Evolutionary conservation across 2,888 invertebrate species (phyloP).

Genomic region (Patella ulyssiponensis): DNA sequence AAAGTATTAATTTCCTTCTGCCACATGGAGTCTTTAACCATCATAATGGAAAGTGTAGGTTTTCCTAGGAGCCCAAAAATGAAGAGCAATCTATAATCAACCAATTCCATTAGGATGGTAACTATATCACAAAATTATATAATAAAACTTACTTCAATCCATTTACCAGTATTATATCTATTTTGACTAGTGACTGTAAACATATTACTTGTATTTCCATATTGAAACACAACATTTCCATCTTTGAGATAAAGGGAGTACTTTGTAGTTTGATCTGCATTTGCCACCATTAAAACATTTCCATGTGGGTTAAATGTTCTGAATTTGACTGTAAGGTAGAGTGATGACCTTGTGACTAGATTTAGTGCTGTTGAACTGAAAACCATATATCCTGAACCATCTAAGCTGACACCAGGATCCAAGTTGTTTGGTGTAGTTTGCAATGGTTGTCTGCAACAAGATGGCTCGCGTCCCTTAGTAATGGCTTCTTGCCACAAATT

Average conservation of each 20-base stretch:
- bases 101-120: no score
- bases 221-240: slow-evolving; percentile 36
- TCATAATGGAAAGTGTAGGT: no score
- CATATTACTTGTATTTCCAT: slow-evolving; percentile 9
- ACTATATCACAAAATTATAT: no score
- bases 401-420: slow-evolving; percentile 33
- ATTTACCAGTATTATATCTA: slow-evolving; percentile 44
- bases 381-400: slow-evolving; percentile 44
- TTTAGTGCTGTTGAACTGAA: slow-evolving; percentile 13
- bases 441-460: slow-evolving; percentile 43
- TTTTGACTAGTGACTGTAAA: slow-evolving; percentile 16
- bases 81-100: no score
- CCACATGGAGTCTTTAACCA: no score
- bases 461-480: slow-evolving; percentile 17
- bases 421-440: slow-evolving; percentile 11
- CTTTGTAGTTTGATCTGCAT: neutral
- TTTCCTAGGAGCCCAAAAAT: no score
- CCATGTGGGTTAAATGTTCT: slow-evolving; percentile 44
- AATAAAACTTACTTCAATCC: slow-evolving; percentile 41
- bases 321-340: slow-evolving; percentile 41
- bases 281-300: slow-evolving; percentile 38
- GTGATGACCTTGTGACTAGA: slow-evolving; percentile 22
- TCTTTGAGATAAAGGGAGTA: slow-evolving; percentile 25
- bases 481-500: slow-evolving; percentile 44
- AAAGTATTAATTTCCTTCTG: no score